These are phyloP conservation scores for Ochropacha duplaris DNA, from an alignment of 2,888 invertebrate species.

Conservation along the genomic window DNA sequence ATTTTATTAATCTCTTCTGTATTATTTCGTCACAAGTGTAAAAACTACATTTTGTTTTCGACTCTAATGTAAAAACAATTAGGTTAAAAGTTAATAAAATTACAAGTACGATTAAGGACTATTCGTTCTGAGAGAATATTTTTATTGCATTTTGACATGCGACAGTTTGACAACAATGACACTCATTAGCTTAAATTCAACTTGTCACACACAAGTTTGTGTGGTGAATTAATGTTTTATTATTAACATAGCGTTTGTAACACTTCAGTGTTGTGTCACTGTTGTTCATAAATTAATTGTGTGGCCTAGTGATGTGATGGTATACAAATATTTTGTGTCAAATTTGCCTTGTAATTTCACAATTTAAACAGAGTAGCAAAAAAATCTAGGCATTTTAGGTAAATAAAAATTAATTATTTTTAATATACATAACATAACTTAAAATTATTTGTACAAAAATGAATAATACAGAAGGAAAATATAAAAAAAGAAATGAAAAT, in stretches of 20 bases:
- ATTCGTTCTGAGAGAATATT: slow-evolving; percentile 11
- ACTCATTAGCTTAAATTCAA: slow-evolving; percentile 47
- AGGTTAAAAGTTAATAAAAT: slow-evolving; percentile 11
- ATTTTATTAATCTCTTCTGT: slow-evolving; percentile 38
- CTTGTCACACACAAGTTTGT: slow-evolving; percentile 34
- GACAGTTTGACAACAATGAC: slow-evolving; percentile 47
- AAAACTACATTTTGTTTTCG: slow-evolving; percentile 3
- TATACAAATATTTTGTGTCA: not conserved
- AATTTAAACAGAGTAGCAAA: too few relatives aligned
- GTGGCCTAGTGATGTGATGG: not conserved
- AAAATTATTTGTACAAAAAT: too few relatives aligned
- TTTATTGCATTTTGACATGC: slow-evolving; percentile 59
- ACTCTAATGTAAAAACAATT: slow-evolving; percentile 1
- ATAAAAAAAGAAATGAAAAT: too few relatives aligned
- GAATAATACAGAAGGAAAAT: too few relatives aligned
- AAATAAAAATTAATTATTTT: too few relatives aligned
- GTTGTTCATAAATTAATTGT: slow-evolving; percentile 1
- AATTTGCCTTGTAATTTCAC: too few relatives aligned
- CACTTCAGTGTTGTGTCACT: slow-evolving; percentile 18
- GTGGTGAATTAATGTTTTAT: slow-evolving; percentile 23
- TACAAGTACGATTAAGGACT: slow-evolving; percentile 7
- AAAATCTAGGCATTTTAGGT: too few relatives aligned
- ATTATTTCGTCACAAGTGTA: slow-evolving; percentile 15
- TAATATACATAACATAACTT: too few relatives aligned
- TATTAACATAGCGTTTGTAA: slow-evolving; percentile 17